These are phyloP conservation scores for Phalacrocorax brasilianus DNA, from an alignment of 2,113 vertebrate species.

Conservation along the genomic window DNA sequence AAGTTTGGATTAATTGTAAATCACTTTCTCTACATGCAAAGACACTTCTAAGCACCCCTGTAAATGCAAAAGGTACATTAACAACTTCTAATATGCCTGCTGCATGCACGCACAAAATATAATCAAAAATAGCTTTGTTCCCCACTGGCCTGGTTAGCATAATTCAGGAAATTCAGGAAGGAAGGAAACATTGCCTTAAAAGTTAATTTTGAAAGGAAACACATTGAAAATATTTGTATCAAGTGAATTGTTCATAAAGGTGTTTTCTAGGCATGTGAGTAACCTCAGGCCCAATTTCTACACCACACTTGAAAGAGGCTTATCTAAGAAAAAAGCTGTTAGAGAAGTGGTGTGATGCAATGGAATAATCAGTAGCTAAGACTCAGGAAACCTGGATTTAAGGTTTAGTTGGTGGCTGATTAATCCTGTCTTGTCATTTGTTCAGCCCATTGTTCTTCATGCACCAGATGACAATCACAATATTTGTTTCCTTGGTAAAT, in stretches of 20 bases:
- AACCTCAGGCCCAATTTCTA: background rate
- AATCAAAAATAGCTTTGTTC: conserved; percentile 46
- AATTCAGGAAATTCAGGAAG: conserved; percentile 18
- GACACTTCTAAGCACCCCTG: conserved; percentile 7
- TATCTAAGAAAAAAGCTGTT: background rate
- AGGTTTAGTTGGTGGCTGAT: background rate
- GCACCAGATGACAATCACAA: background rate
- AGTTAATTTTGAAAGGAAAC: conserved; percentile 44
- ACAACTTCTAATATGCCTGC: background rate
- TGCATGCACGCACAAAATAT: background rate
- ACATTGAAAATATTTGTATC: conserved; percentile 11
- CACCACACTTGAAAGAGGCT: background rate
- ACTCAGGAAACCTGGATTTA: background rate
- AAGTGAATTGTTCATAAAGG: background rate
- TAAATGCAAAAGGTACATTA: conserved; percentile 43
- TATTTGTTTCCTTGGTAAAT: background rate
- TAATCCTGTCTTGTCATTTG: background rate
- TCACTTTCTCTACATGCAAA: background rate
- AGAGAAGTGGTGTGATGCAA: background rate
- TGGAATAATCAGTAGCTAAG: background rate
- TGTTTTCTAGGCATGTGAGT: background rate
- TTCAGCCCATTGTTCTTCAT: background rate
- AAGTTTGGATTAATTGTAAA: background rate
- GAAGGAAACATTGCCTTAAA: conserved; percentile 8
- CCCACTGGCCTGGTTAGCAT: background rate